Evolutionary conservation across 2,113 vertebrate species (phyloP), one percentile per base, ranked within the genome.

Genomic region (Oreocharis arfaki): DNA sequence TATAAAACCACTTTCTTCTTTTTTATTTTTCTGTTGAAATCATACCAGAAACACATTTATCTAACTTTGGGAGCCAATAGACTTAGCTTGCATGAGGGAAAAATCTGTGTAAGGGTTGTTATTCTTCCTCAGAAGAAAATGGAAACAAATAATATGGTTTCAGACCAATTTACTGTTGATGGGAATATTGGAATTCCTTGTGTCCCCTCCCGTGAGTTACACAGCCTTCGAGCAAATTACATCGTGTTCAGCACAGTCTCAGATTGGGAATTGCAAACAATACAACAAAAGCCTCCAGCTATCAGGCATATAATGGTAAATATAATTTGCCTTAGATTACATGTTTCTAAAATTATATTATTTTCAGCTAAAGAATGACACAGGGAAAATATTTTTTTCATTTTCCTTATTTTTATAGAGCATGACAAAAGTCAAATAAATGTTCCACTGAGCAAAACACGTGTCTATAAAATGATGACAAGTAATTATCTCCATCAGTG

Each of bases 141-240:
- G 33, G 79, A 94, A 96, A 90, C 87, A 93, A 93, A 87, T 94
- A 95, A 94, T 55, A 88, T 39, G 77, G 78, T 89, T 92, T 96
- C 71, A 79, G 57, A 90, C 19, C 91, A 87, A 89, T 93, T 92
- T 74, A 35, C 20, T 15, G 39, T 53, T 90, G 68, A 86, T 94
- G 84, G 88, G 76, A 88, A 88, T 87, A 95, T 83, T 91, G 80
- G 83, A 92, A 92, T 94, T 95, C 89, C 73, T 81, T 86, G 68
- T 65, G 60, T 86, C 16, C 56, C 59, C n/a, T 89, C 83, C 77
- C 15, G 1, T 76, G 92, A 71, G 69, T 77, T 96, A 82, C 85
- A 93, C 0, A 5, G 67, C 49, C 67, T 90, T 83, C 2, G 11
- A 47, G 87, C 71, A 93, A 87, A 95, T 93, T 95, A 87, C 75